These are phyloP conservation scores for Drosophila suboccidentalis DNA, from an alignment of 2,888 invertebrate genomes.

Conservation along the genomic window DNA sequence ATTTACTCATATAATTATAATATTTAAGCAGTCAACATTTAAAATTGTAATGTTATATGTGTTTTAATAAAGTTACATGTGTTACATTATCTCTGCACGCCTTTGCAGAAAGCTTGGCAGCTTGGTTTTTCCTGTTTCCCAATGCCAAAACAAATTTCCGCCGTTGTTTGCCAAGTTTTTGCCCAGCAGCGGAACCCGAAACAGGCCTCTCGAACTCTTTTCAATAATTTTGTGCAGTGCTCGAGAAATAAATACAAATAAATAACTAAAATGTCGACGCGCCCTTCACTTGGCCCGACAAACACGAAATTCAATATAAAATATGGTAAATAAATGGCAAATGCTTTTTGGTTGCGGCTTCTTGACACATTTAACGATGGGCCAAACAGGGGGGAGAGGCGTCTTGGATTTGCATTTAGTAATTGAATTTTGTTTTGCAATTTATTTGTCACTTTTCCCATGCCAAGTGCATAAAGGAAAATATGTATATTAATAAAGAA, in stretches of 20 bases:
- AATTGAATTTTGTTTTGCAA: conserved; percentile 79
- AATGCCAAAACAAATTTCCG: conserved; percentile 73
- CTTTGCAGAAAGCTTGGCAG: conserved; percentile 41
- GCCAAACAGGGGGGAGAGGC: conserved; percentile 6
- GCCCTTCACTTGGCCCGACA: conserved; percentile 55
- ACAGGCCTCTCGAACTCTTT: conserved; percentile 70
- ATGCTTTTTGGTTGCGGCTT: conserved; percentile 63
- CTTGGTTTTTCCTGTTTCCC: conserved; percentile 52
- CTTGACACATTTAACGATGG: conserved; percentile 61
- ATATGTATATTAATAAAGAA: conserved; percentile 20
- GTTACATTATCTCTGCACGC: conserved; percentile 37
- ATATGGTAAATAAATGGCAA: conserved; percentile 70
- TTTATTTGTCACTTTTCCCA: conserved; percentile 60
- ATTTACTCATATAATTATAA: too few relatives aligned
- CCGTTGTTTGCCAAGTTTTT: conserved; percentile 64
- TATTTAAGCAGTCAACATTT: background rate
- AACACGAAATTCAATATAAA: conserved; percentile 57
- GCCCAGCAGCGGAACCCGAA: conserved; percentile 21
- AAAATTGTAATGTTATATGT: background rate
- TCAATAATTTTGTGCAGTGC: conserved; percentile 62
- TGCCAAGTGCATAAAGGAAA: conserved; percentile 56
- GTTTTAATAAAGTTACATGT: conserved; percentile 26
- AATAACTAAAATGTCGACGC: conserved; percentile 69
- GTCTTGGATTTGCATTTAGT: conserved; percentile 76
- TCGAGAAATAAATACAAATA: conserved; percentile 64